A percentile compares a stretch with the other conserved stretches of the same genome.
phyloP scores from a whole-genome alignment of 2,113 vertebrate genomes.

The Eptesicus fuscus region DNA sequence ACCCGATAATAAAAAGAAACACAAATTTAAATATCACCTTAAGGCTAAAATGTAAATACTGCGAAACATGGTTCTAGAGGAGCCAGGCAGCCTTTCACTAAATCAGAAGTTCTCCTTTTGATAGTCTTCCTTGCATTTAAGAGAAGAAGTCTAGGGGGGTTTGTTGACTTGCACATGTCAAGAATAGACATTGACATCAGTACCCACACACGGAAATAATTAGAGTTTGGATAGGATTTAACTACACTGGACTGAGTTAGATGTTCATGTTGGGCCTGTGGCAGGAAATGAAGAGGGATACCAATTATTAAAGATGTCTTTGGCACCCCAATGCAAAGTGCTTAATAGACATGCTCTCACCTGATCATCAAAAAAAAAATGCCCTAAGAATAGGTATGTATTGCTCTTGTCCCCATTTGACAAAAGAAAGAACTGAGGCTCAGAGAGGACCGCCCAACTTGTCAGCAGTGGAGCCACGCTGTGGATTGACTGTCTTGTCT shows the following conservation, averaged over 20 bases:
- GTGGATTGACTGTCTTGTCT: not conserved
- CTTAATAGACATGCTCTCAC: not conserved
- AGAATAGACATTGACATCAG: not conserved
- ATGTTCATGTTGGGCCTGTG: not conserved
- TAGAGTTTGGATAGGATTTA: not conserved
- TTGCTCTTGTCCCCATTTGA: not conserved
- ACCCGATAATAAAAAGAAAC: not conserved
- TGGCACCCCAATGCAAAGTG: not conserved
- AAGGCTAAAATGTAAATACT: constrained; percentile 15
- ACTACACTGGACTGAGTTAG: not conserved
- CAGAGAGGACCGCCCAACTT: not conserved
- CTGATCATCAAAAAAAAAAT: not conserved
- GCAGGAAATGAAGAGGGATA: not conserved
- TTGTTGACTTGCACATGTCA: not conserved
- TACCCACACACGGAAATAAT: not conserved
- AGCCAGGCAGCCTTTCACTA: not conserved
- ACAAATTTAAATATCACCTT: not conserved
- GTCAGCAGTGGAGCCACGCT: not conserved
- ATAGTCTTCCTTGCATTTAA: not conserved
- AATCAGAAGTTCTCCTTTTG: not conserved
- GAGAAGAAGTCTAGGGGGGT: not conserved
- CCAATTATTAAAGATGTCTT: not conserved
- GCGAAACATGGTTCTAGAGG: not conserved
- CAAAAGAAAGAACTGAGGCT: not conserved
- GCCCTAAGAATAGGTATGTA: not conserved